These are phyloP conservation scores for Drosophila conformis DNA, from an alignment of 2,888 invertebrate genomes.

Conservation along the genomic window DNA sequence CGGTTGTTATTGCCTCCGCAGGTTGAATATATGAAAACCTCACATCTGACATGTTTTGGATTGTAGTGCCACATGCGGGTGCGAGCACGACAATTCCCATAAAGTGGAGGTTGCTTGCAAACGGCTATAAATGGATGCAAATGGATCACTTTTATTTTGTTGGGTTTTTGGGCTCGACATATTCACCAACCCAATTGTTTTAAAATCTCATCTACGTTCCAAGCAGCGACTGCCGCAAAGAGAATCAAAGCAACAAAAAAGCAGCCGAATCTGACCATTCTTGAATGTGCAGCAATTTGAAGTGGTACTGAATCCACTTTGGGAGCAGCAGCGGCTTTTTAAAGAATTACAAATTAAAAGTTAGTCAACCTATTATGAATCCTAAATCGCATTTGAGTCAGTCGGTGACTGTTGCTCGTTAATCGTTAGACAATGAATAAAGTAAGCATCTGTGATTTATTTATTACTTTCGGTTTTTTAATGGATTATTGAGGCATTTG, in stretches of 20 bases:
- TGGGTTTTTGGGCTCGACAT: neutral
- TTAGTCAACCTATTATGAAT: neutral
- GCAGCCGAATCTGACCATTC: neutral
- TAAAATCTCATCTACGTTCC: conserved; percentile 8
- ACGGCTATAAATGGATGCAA: conserved; percentile 15
- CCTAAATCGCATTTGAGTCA: neutral
- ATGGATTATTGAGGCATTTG: neutral
- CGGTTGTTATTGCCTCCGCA: conserved; percentile 48
- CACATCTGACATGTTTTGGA: neutral
- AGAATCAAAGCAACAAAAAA: neutral
- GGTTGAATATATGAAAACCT: conserved; percentile 33
- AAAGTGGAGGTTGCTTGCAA: conserved; percentile 1
- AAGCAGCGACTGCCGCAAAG: neutral
- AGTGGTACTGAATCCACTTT: conserved; percentile 2
- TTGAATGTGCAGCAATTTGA: neutral
- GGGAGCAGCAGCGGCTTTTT: conserved; percentile 4
- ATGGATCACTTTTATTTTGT: neutral
- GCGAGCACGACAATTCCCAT: conserved; percentile 17
- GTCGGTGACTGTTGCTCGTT: neutral
- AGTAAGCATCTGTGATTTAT: neutral
- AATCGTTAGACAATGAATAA: neutral
- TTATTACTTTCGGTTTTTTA: neutral
- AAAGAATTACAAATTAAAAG: neutral
- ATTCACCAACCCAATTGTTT: conserved; percentile 6
- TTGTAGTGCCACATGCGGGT: conserved; percentile 33